Evolutionary conservation across 2,797 vertebrate genomes (phyloP), one percentile per base, ranked within the genome.

Genomic region (Bradypus variegatus): DNA sequence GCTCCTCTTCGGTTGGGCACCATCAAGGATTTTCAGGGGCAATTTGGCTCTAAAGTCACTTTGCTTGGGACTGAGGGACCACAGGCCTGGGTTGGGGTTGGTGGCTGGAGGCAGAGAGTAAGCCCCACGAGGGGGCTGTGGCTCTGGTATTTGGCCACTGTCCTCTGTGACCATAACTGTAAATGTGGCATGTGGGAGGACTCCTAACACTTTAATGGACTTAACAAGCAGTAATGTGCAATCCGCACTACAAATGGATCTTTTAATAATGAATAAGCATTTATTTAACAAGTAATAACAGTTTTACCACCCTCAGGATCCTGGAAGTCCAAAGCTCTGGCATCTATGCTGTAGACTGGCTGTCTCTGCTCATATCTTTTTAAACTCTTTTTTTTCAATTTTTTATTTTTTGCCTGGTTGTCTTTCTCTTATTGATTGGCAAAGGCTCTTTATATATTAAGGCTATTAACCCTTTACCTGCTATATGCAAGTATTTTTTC

Each of bases 251-350:
- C 38, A 91, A 93, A 93, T 81, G 76, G 87, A 21, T 72, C 67
- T 95, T 94, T 95, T 88, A 96, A 95, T 96, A 95, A 94, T 95
- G 91, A 95, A 95, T 95, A 94, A 94, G 86, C 93, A 75, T 88
- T 92, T 93, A 94, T 93, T 95, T 94, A 96, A 92, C 87, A 84
- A 86, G 90, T 62, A 92, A 78, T 93, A 95, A 80, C 85, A 41
- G 55, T 88, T 96, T 96, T 94, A 94, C 83, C 67, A 82, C 69
- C 88, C 91, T 88, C 19, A 7, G 86, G 78, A 86, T 83, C 67
- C 64, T n/a, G 19, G 33, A 81, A 89, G 73, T 84, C 89, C 77
- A 86, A 60, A 88, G 78, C 48, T 53, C 78, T 86, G 53, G 19
- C 70, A 77, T 76, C 1, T 2, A 15, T 2, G 48, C 65, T 76